Conservation (phyloP, 1,140 invertebrate genomes). For the Pogonomyrmex californicus region DNA sequence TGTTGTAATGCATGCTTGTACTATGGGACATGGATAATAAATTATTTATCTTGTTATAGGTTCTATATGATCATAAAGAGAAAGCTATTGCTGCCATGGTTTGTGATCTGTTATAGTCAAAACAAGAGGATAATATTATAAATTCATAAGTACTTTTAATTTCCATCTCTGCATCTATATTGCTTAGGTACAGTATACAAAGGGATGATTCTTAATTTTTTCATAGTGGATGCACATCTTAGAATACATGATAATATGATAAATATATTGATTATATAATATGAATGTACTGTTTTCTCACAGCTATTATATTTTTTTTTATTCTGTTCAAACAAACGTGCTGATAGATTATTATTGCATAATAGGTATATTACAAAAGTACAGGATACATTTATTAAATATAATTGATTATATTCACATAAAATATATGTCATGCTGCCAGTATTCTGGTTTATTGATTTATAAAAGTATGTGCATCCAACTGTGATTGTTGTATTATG, state of each 20-base stretch:
- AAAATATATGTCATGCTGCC: neutral
- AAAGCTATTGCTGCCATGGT: neutral
- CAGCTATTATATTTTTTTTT: neutral
- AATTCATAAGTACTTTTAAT: neutral
- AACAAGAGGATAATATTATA: neutral
- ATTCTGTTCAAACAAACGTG: neutral
- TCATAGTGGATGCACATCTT: neutral
- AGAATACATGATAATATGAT: neutral
- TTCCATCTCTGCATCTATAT: neutral
- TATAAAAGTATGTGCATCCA: conserved; percentile 9
- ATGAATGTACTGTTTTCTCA: neutral
- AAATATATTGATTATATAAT: neutral
- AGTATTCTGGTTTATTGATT: conserved; percentile 3
- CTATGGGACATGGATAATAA: neutral
- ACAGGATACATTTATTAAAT: neutral
- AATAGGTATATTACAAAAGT: neutral
- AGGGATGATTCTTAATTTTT: neutral
- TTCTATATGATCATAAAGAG: neutral
- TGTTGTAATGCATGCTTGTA: neutral
- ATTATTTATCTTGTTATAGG: conserved; percentile 16
- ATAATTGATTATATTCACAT: conserved; percentile 4
- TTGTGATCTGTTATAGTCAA: neutral
- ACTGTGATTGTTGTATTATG: neutral
- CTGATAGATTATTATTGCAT: neutral
- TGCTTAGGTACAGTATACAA: neutral